A percentile compares a stretch with the other conserved stretches of the same genome.
phyloP scores from a whole-genome alignment of 2,888 invertebrate genomes.

The Hirtodrosophila cameraria region DNA sequence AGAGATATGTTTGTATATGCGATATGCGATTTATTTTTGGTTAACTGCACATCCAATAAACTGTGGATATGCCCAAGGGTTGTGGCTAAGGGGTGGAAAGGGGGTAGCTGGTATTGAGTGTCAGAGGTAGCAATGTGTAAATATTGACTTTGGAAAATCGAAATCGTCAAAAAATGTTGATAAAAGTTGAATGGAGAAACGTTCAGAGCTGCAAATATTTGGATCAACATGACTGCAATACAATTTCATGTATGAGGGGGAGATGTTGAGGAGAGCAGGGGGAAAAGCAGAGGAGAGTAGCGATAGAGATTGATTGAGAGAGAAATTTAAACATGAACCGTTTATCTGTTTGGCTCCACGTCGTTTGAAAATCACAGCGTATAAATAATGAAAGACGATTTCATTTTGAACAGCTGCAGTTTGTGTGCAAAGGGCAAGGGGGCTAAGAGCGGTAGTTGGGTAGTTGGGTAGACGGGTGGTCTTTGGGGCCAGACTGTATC shows the following conservation, averaged over 20 bases:
- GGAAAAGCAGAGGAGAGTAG: not conserved
- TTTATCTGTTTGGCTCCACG: slow-evolving; percentile 23
- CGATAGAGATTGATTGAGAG: not conserved
- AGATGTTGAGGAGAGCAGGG: not conserved
- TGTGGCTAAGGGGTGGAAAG: no score
- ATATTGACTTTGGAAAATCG: slow-evolving; percentile 77
- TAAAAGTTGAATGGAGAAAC: slow-evolving; percentile 68
- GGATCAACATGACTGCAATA: slow-evolving; percentile 42
- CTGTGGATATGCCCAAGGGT: slow-evolving; percentile 30
- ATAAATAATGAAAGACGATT: slow-evolving; percentile 79
- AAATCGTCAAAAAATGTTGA: slow-evolving; percentile 77
- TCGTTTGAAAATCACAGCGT: slow-evolving; percentile 57
- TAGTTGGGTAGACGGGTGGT: no score
- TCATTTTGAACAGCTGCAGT: slow-evolving; percentile 67
- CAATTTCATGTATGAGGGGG: not conserved
- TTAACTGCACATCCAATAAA: slow-evolving; percentile 77
- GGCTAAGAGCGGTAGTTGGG: no score
- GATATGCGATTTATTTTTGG: slow-evolving; percentile 79
- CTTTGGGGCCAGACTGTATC: not conserved
- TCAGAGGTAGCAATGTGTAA: slow-evolving; percentile 49
- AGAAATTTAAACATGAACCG: slow-evolving; percentile 34
- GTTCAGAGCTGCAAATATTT: slow-evolving; percentile 71
- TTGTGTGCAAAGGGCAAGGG: slow-evolving; percentile 5
- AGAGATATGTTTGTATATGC: no score
- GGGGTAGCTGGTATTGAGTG: not conserved